phyloP scores from a whole-genome alignment of 2,888 invertebrate species.

The Eupithecia tripunctaria region DNA sequence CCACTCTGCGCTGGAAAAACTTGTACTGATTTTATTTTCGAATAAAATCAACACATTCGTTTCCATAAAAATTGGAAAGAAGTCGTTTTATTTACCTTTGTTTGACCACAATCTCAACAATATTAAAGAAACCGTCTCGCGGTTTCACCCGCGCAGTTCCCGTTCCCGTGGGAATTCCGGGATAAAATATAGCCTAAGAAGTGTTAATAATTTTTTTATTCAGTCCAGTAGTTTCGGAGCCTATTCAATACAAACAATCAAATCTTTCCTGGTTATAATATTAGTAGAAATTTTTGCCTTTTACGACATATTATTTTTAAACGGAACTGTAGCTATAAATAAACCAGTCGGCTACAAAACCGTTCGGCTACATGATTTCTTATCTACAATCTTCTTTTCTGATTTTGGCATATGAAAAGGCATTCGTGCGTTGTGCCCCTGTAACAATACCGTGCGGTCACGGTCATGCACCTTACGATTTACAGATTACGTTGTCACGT shows the following conservation, averaged over 20 bases:
- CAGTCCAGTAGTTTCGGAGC: no score
- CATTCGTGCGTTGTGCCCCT: constrained; percentile 65
- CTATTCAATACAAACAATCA: no score
- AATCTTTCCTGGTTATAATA: no score
- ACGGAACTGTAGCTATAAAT: not conserved
- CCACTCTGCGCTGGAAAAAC: not conserved
- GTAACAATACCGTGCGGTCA: constrained; percentile 65
- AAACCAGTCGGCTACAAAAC: not conserved
- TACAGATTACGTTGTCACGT: constrained; percentile 72
- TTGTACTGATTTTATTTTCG: not conserved
- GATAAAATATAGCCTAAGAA: no score
- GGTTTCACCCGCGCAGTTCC: no score
- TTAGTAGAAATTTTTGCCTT: no score
- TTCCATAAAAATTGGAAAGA: not conserved
- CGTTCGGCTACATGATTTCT: constrained; percentile 8
- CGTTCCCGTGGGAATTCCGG: no score
- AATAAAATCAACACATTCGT: not conserved
- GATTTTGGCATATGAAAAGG: constrained; percentile 56
- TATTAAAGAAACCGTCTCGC: not conserved
- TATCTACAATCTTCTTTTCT: constrained; percentile 34
- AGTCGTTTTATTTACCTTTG: no score
- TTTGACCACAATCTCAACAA: no score
- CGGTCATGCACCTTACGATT: constrained; percentile 75
- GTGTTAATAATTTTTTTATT: no score
- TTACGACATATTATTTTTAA: not conserved